phyloP scores from a whole-genome alignment of 1,140 invertebrate species.

The Bactericera cockerelli region DNA sequence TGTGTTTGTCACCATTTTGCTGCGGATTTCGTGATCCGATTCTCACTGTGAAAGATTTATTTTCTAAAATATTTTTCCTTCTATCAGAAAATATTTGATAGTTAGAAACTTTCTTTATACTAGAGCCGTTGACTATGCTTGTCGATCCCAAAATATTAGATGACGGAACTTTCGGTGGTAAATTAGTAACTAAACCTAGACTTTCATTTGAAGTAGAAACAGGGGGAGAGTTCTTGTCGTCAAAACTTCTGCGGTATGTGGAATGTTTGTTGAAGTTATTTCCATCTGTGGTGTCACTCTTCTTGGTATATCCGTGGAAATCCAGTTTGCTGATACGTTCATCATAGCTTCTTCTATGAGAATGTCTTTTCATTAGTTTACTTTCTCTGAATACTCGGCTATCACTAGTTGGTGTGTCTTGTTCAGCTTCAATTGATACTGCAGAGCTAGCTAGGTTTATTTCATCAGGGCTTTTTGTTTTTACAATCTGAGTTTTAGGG shows the following conservation, averaged over 20 bases:
- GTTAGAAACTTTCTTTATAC: background rate
- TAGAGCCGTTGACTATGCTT: background rate
- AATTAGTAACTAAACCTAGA: constrained; percentile 1
- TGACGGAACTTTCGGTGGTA: background rate
- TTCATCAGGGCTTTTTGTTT: no score
- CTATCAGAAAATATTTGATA: constrained; percentile 6
- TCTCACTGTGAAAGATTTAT: background rate
- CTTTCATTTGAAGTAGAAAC: background rate
- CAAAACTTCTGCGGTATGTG: background rate
- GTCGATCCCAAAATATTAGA: background rate
- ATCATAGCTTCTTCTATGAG: constrained; percentile 2
- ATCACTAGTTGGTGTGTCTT: background rate
- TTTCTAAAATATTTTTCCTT: constrained; percentile 7
- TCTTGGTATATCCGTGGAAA: background rate
- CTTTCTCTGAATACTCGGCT: background rate
- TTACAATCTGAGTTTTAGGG: no score
- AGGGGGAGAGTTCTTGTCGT: background rate
- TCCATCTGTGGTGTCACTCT: background rate
- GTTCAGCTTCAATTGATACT: no score
- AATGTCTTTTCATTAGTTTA: background rate
- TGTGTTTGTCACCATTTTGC: background rate
- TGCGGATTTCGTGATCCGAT: background rate
- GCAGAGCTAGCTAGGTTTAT: no score
- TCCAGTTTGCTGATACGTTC: background rate
- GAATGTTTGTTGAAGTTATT: constrained; percentile 4